Percentiles rank a stretch among this genome's conserved stretches.
Conservation (phyloP, 2,113 vertebrate species). For the Semnornis frantzii region DNA sequence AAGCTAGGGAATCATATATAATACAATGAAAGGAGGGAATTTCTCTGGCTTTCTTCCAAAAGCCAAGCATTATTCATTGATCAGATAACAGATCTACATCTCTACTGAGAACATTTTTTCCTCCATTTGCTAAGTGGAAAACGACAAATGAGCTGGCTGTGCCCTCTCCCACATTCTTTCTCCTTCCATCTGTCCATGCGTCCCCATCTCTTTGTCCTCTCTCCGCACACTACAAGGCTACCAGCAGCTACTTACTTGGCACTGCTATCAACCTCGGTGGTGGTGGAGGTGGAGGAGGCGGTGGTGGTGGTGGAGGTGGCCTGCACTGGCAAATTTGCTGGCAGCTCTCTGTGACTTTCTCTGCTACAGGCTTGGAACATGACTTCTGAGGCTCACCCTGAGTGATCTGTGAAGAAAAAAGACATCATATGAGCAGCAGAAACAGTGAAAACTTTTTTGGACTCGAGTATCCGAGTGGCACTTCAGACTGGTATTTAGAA, state of each 20-base stretch:
- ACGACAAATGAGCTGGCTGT: slow-evolving; percentile 49
- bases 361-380: slow-evolving; percentile 86
- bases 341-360: slow-evolving; percentile 87
- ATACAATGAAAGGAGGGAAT: slow-evolving; percentile 17
- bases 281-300: slow-evolving; percentile 90
- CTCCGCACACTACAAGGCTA: background rate
- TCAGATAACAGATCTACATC: slow-evolving; percentile 34
- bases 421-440: slow-evolving; percentile 14
- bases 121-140: slow-evolving; percentile 72
- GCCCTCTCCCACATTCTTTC: background rate
- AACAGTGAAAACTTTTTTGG: background rate
- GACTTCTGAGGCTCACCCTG: slow-evolving; percentile 92
- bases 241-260: slow-evolving; percentile 79
- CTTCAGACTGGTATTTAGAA: background rate
- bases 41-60: slow-evolving; percentile 48
- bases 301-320: slow-evolving; percentile 88
- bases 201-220: rapidly evolving
- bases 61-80: slow-evolving; percentile 40
- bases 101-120: slow-evolving; percentile 49
- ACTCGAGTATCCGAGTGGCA: background rate
- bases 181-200: background rate
- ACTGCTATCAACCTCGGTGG: slow-evolving; percentile 86
- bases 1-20: background rate
- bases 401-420: slow-evolving; percentile 78
- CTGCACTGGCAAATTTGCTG: slow-evolving; percentile 91